These are phyloP conservation scores for Baryphthengus martii DNA, from an alignment of 2,113 vertebrate genomes.

Conservation along the genomic window DNA sequence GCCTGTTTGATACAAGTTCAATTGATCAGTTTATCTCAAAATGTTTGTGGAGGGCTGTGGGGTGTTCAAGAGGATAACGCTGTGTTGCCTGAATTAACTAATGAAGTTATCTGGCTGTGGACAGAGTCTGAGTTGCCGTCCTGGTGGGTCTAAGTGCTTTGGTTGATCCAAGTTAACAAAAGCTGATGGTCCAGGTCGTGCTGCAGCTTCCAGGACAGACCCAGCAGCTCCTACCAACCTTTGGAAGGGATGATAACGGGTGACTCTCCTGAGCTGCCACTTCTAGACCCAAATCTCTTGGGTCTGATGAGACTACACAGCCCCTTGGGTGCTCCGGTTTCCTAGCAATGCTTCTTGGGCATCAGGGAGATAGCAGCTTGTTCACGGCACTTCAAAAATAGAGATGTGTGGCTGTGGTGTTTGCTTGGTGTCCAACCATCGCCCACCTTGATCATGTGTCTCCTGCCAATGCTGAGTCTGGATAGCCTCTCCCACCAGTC, in stretches of 20 bases:
- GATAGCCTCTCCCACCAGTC: neutral
- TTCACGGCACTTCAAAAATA: neutral
- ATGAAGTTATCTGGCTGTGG: neutral
- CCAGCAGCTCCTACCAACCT: neutral
- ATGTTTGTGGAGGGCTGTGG: neutral
- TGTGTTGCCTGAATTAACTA: neutral
- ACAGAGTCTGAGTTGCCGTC: neutral
- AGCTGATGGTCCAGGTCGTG: neutral
- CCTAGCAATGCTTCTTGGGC: neutral
- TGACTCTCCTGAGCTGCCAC: neutral
- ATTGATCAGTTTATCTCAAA: neutral
- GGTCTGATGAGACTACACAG: neutral
- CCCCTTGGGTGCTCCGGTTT: neutral
- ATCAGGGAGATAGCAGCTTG: neutral
- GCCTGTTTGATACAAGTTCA: neutral
- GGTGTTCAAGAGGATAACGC: neutral
- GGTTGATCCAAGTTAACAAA: neutral
- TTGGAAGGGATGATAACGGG: neutral
- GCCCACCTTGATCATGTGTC: neutral
- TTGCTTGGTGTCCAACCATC: neutral
- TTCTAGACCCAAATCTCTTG: neutral
- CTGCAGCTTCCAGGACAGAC: neutral
- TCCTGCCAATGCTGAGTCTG: neutral
- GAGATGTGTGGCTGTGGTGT: neutral
- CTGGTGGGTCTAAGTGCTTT: neutral